phyloP scores from a whole-genome alignment of 2,797 vertebrate species.

The Sardinella longiceps region DNA sequence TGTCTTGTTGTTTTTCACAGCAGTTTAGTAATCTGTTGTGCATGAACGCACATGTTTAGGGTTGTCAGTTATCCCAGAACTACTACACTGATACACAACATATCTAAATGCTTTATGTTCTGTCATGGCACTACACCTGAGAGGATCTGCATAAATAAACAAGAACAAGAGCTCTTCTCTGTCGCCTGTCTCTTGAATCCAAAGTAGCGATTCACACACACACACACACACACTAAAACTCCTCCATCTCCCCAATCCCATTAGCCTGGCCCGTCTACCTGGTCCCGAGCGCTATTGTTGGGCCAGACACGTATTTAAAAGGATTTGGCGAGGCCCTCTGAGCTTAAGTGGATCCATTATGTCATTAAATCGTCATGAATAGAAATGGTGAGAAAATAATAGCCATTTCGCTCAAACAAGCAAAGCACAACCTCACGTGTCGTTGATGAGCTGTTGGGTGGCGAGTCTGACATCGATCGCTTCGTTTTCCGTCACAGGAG shows the following conservation, averaged over 20 bases:
- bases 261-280: not conserved
- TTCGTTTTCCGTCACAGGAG: conserved; percentile 26
- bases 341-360: conserved; percentile 74
- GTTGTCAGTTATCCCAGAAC: not conserved
- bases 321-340: conserved; percentile 68
- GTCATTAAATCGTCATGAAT: conserved; percentile 78
- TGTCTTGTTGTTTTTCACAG: not conserved
- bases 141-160: not conserved
- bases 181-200: not conserved
- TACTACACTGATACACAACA: not conserved
- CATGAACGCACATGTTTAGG: not conserved
- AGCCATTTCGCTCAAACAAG: conserved; percentile 59
- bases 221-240: not conserved
- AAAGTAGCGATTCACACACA: not conserved
- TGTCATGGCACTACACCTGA: not conserved
- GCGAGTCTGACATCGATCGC: conserved; percentile 32
- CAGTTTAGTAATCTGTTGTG: not conserved
- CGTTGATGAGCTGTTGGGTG: conserved; percentile 27
- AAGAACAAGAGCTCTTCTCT: not conserved
- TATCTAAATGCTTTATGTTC: not conserved
- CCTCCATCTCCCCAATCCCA: not conserved
- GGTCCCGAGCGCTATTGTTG: not conserved
- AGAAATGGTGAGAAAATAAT: conserved; percentile 72
- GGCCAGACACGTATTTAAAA: conserved; percentile 58
- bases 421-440: conserved; percentile 36